Base-by-base conservation (phyloP, 1,140 invertebrate genomes). In the Mycetomoellerius zeteki region DNA sequence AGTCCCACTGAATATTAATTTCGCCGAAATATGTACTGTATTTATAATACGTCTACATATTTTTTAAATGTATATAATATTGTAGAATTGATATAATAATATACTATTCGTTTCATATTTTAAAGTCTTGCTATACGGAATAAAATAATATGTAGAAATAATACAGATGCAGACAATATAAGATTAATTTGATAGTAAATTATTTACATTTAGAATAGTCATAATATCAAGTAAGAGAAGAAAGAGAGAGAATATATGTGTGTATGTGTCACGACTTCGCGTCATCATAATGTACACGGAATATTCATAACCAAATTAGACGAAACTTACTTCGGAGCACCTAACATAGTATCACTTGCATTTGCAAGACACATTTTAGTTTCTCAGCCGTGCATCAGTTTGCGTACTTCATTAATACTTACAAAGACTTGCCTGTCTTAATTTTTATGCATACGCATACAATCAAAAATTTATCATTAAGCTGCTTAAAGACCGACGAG, bases 221-320 rank as follows among this genome's bases (percentile, higher is more conserved):
- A 43, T 58, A 56, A 58, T 58, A 58, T 58, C 2, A 58, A 58
- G 7, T n/a, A 37, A 43, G n/a, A 24, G 37, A 4, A 47, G 65
- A 47, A n/a, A 24, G 10, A 21, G 21, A 69, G 65, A 69, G n/a
- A 69, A 14, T 58, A 21, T 56, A 8, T 56, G 54, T 21, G 56
- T 58, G 10, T 21, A 19, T 54, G 5, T 54, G 52, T 19, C 19
- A n/a, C 21, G 33, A 19, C 10, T 24, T 65, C 8, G 43, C n/a
- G 19, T 58, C n/a, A 37, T 43, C n/a, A 52, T 33, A 47, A 14
- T 3, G 24, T 50, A 50, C 12, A 50, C 27, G 1, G 60, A 80
- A 80, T 80, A 80, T 67, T 80, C 60, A 67, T 52, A 67, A 78
- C 16, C 58, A 65, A 80, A 47, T 80, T 52, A 80, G 27, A 52